phyloP scores from a whole-genome alignment of 2,888 invertebrate genomes.

The Salticus scenicus region DNA sequence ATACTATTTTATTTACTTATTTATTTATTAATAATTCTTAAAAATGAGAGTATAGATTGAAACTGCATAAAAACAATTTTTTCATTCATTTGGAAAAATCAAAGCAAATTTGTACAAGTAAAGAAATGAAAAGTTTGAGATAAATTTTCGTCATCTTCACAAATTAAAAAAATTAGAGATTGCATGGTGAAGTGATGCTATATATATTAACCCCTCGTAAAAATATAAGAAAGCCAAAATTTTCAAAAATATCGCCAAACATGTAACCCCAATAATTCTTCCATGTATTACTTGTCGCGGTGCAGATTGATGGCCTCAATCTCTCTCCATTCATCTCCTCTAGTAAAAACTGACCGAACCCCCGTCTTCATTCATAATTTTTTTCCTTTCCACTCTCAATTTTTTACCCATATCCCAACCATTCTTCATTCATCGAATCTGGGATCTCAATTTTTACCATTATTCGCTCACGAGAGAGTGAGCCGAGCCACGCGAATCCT shows the following conservation, averaged over 20 bases:
- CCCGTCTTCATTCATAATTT: slow-evolving; percentile 28
- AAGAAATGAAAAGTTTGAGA: too few species aligned
- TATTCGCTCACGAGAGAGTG: slow-evolving; percentile 17
- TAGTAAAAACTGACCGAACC: slow-evolving; percentile 45
- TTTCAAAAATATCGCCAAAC: slow-evolving; percentile 25
- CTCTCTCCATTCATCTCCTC: slow-evolving; percentile 39
- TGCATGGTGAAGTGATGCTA: too few species aligned
- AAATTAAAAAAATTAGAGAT: too few species aligned
- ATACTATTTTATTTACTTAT: too few species aligned
- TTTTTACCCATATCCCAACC: not conserved
- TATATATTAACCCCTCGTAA: too few species aligned
- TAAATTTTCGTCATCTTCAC: too few species aligned
- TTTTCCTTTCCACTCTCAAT: slow-evolving; percentile 7
- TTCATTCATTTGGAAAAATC: too few species aligned
- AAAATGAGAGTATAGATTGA: too few species aligned
- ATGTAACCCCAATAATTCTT: slow-evolving; percentile 8
- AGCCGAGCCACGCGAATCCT: slow-evolving; percentile 47
- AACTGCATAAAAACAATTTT: too few species aligned
- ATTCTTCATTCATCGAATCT: slow-evolving; percentile 13
- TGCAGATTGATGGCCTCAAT: slow-evolving; percentile 50
- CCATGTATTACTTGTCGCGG: slow-evolving; percentile 33
- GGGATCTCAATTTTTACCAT: slow-evolving; percentile 26
- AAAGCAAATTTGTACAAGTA: too few species aligned
- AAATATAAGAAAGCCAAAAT: too few species aligned
- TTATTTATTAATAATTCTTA: too few species aligned